phyloP scores from a whole-genome alignment of 1,140 invertebrate species.

The Bombus impatiens region DNA sequence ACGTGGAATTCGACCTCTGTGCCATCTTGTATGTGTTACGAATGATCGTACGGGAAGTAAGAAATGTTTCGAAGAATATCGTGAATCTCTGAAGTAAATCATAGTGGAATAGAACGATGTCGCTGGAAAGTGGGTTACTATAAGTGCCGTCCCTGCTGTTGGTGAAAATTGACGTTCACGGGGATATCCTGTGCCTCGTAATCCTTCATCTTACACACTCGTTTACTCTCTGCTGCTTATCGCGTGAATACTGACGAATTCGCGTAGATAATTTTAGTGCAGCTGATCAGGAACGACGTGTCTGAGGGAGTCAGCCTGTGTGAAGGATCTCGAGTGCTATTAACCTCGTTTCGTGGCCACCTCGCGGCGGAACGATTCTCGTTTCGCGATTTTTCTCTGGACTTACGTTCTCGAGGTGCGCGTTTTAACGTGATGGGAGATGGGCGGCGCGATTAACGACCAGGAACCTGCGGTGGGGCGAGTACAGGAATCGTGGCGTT shows the following conservation, averaged over 20 bases:
- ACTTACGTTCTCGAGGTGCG: not conserved
- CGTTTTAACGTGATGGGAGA: not conserved
- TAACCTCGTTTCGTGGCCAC: slow-evolving; percentile 54
- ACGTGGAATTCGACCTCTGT: not conserved
- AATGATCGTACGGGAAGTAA: not conserved
- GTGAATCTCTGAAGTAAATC: not conserved
- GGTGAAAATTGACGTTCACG: not conserved
- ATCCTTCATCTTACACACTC: not conserved
- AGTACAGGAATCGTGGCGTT: not conserved
- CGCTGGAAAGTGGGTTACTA: slow-evolving; percentile 62
- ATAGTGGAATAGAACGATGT: slow-evolving; percentile 2
- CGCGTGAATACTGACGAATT: not conserved
- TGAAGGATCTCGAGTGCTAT: slow-evolving; percentile 43
- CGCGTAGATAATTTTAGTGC: not conserved
- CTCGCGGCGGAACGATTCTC: slow-evolving; percentile 9
- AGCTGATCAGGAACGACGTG: slow-evolving; percentile 25
- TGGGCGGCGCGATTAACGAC: slow-evolving; percentile 6
- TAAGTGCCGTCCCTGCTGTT: slow-evolving; percentile 50
- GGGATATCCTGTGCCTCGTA: not conserved
- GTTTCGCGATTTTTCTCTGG: not conserved
- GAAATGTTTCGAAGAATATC: not conserved
- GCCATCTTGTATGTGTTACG: not conserved
- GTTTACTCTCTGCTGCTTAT: not conserved
- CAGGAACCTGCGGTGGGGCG: not conserved
- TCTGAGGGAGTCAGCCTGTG: not conserved